Percentiles rank a stretch among this genome's conserved stretches.
Evolutionary conservation across 1,140 invertebrate species (phyloP).

Genomic region (Drosophila micromelanica): DNA sequence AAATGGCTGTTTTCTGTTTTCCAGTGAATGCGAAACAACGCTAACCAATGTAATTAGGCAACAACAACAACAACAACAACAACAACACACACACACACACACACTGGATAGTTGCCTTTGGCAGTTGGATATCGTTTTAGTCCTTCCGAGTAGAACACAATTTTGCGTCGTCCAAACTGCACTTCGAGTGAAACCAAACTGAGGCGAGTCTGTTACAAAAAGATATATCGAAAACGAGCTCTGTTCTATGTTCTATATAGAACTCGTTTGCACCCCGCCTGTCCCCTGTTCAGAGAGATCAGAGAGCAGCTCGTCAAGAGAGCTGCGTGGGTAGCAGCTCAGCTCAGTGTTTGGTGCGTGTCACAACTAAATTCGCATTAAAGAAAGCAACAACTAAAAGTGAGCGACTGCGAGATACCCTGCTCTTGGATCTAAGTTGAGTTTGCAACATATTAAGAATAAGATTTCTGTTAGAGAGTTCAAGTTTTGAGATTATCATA

Average conservation of each 20-base stretch:
- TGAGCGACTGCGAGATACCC: slow-evolving; percentile 1
- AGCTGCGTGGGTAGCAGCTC: slow-evolving; percentile 20
- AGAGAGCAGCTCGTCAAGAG: slow-evolving; percentile 4
- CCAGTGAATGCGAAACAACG: neutral
- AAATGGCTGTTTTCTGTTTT: too few relatives aligned
- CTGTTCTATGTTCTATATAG: slow-evolving; percentile 26
- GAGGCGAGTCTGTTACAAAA: slow-evolving; percentile 11
- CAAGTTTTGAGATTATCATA: too few relatives aligned
- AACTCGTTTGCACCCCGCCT: slow-evolving; percentile 13
- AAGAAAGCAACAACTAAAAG: slow-evolving; percentile 1
- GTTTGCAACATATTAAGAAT: too few relatives aligned
- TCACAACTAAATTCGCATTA: neutral
- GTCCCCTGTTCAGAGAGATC: slow-evolving; percentile 22
- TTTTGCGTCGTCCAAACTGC: slow-evolving; percentile 37
- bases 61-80: neutral
- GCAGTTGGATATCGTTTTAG: neutral
- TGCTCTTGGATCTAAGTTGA: neutral
- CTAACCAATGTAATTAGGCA: slow-evolving; percentile 11
- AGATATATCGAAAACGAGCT: slow-evolving; percentile 19
- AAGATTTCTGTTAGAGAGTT: too few relatives aligned
- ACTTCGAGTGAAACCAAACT: slow-evolving; percentile 47
- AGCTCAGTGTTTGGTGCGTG: slow-evolving; percentile 40
- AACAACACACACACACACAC: neutral
- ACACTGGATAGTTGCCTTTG: neutral
- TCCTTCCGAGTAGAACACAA: slow-evolving; percentile 1